Percentiles rank a stretch among this genome's conserved stretches.
Evolutionary conservation across 2,113 vertebrate genomes (phyloP).

Genomic region (Lamprologus lemairii): DNA sequence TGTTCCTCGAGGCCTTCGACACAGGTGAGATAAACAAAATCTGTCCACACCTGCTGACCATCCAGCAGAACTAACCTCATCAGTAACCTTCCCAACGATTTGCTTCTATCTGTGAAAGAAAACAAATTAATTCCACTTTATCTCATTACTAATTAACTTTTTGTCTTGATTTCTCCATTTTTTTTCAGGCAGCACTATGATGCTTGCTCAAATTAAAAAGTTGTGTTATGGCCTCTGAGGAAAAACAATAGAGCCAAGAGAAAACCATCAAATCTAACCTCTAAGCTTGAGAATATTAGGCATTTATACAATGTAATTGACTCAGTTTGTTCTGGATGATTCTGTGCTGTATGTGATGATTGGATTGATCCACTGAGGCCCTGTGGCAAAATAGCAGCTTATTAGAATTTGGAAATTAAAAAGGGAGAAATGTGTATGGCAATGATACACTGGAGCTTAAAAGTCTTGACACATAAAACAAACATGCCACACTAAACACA

Average conservation of each 20-base stretch:
- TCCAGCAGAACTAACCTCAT: neutral
- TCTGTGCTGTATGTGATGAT: conserved; percentile 4
- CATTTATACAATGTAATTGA: conserved; percentile 25
- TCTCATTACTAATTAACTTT: neutral
- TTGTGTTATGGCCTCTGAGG: neutral
- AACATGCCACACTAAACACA: neutral
- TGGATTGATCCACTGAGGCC: conserved; percentile 39
- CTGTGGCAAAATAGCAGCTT: conserved; percentile 18
- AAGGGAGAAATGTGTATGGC: neutral
- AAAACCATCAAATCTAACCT: neutral
- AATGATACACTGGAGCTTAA: neutral
- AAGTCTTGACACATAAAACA: neutral
- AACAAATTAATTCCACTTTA: neutral
- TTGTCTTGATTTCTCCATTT: neutral
- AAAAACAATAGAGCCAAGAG: conserved; percentile 1
- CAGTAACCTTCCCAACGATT: neutral
- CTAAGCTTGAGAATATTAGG: conserved; percentile 8
- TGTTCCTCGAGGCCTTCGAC: neutral
- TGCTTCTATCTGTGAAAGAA: neutral
- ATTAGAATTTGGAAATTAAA: conserved; percentile 48
- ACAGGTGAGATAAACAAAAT: neutral
- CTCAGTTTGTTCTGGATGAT: conserved; percentile 1
- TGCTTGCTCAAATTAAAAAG: neutral
- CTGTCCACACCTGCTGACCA: neutral
- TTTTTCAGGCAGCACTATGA: neutral